Percentiles rank a stretch among this genome's conserved stretches.
Conservation (phyloP, 2,797 vertebrate species). For the Ctenosaura bakeri region DNA sequence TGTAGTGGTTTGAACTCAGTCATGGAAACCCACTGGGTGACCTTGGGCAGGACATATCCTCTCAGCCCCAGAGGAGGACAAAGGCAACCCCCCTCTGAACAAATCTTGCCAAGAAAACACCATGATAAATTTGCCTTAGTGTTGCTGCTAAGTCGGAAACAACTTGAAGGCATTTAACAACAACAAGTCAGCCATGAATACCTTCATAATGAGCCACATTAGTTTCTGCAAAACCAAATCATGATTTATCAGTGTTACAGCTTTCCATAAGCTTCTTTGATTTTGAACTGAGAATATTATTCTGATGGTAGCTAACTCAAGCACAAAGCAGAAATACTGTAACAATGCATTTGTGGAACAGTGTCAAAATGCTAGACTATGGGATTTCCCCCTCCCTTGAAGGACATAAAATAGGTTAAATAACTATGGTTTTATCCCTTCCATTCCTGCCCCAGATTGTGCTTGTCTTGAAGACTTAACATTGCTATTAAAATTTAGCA, state of each 20-base stretch:
- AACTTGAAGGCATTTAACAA: too few species aligned
- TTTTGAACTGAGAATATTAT: not conserved
- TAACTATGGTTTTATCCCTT: constrained; percentile 23
- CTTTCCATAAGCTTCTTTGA: constrained; percentile 2
- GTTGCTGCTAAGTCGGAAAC: too few species aligned
- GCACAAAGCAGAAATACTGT: constrained; percentile 22
- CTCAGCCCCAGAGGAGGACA: too few species aligned
- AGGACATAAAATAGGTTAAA: constrained; percentile 4
- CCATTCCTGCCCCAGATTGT: constrained; percentile 28
- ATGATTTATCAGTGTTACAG: constrained; percentile 11
- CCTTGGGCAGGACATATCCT: too few species aligned
- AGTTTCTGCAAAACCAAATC: not conserved
- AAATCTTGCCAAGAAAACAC: too few species aligned
- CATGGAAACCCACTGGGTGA: too few species aligned
- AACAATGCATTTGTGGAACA: constrained; percentile 4
- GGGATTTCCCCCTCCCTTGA: not conserved
- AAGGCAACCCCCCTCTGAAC: too few species aligned
- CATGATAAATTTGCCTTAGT: too few species aligned
- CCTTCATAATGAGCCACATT: not conserved
- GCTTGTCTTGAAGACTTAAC: constrained; percentile 33
- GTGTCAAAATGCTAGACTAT: not conserved
- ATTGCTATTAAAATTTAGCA: constrained; percentile 44
- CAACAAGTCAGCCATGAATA: not conserved
- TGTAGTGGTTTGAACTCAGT: too few species aligned
- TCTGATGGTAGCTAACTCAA: constrained; percentile 18